These are phyloP conservation scores for Nycteola revayana DNA, from an alignment of 2,888 invertebrate species.

Conservation along the genomic window DNA sequence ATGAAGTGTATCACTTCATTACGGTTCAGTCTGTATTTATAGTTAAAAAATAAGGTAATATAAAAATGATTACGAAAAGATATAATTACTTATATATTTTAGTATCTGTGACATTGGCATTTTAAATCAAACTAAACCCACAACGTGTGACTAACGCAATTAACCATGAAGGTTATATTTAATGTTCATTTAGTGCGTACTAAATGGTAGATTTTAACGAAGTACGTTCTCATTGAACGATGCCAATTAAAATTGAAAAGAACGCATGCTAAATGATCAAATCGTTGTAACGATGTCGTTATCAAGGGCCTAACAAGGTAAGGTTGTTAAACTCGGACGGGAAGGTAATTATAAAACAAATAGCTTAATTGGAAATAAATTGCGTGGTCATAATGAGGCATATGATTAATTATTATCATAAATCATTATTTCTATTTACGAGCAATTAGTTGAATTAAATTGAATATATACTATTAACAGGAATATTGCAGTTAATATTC, in stretches of 20 bases:
- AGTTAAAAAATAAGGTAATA: too few species aligned
- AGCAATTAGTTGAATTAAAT: too few species aligned
- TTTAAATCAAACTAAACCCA: conserved; percentile 14
- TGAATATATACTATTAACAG: too few species aligned
- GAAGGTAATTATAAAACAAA: conserved; percentile 59
- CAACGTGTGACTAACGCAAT: conserved; percentile 26
- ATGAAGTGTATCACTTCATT: too few species aligned
- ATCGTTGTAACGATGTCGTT: conserved; percentile 71
- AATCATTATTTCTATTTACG: too few species aligned
- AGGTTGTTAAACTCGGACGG: conserved; percentile 45
- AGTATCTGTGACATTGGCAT: conserved; percentile 26
- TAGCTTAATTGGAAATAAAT: conserved; percentile 30
- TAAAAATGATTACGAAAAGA: too few species aligned
- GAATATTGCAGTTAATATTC: too few species aligned
- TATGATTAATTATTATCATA: too few species aligned
- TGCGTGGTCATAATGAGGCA: conserved; percentile 12
- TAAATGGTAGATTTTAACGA: conserved; percentile 37
- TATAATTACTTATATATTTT: too few species aligned
- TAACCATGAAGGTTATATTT: conserved; percentile 30
- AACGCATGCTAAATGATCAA: conserved; percentile 61
- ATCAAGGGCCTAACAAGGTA: conserved; percentile 64
- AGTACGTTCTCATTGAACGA: conserved; percentile 40
- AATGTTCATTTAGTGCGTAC: conserved; percentile 31
- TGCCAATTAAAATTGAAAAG: conserved; percentile 63
- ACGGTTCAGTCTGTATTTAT: too few species aligned